phyloP scores from a whole-genome alignment of 2,888 invertebrate species.

The Acleris emargana region DNA sequence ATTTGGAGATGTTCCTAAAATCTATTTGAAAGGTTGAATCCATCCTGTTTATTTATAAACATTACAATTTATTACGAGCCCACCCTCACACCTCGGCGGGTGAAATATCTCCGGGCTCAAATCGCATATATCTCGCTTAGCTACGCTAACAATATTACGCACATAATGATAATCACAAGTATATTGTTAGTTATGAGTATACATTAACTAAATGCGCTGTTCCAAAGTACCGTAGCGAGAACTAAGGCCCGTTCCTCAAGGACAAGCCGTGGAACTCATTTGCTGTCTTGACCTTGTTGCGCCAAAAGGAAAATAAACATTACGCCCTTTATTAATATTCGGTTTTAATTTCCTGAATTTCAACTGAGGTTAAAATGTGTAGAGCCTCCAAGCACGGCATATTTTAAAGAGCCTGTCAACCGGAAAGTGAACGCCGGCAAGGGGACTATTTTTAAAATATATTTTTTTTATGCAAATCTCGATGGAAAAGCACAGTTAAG shows the following conservation, averaged over 20 bases:
- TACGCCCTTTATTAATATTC: constrained; percentile 13
- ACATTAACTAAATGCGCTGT: constrained; percentile 34
- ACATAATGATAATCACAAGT: constrained; percentile 35
- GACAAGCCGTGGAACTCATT: constrained; percentile 18
- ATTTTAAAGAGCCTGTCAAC: constrained; percentile 13
- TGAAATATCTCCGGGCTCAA: constrained; percentile 22
- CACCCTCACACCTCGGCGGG: constrained; percentile 8
- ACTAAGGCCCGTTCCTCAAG: constrained; percentile 26
- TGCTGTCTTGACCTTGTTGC: constrained; percentile 26
- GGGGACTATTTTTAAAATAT: too few species aligned
- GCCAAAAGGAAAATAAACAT: constrained; percentile 21
- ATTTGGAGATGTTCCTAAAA: background rate
- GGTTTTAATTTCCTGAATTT: constrained; percentile 26
- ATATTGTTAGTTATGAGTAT: constrained; percentile 36
- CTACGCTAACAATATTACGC: constrained; percentile 32
- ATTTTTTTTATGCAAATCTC: too few species aligned
- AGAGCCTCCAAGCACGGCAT: constrained; percentile 19
- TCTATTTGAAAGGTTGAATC: constrained; percentile 11
- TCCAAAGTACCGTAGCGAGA: constrained; percentile 20
- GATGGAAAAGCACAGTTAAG: too few species aligned
- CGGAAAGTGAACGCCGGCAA: too few species aligned
- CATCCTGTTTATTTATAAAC: constrained; percentile 1
- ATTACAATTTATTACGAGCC: constrained; percentile 9
- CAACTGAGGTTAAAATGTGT: constrained; percentile 3
- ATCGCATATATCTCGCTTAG: constrained; percentile 30